Conservation (phyloP, 1,140 invertebrate species). For the Drosophila pallidifrons region DNA sequence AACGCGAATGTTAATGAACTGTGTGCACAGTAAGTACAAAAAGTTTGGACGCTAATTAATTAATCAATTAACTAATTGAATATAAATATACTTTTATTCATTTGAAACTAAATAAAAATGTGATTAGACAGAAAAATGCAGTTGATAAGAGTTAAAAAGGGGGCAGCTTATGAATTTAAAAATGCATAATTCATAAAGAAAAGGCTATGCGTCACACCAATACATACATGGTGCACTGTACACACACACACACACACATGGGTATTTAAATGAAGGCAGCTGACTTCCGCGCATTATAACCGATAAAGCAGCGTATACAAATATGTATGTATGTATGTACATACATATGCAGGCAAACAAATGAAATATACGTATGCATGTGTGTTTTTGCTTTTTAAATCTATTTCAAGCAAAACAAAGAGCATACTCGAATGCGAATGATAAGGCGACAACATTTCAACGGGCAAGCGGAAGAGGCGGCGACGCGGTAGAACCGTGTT, state of each 20-base stretch:
- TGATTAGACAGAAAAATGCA: too few species aligned
- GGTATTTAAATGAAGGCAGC: slow-evolving; percentile 23
- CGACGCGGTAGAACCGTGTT: slow-evolving; percentile 5
- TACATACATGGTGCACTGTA: background rate
- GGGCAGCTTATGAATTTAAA: background rate
- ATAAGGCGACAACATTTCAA: slow-evolving; percentile 38
- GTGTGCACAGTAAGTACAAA: slow-evolving; percentile 2
- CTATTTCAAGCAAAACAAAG: slow-evolving; percentile 47
- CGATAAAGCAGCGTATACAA: slow-evolving; percentile 24
- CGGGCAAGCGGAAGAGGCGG: background rate
- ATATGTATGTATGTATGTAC: background rate
- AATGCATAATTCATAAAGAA: background rate
- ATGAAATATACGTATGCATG: slow-evolving; percentile 14
- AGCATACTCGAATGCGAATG: slow-evolving; percentile 22
- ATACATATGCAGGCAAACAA: slow-evolving; percentile 36
- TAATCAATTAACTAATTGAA: background rate
- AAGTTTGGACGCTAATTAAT: background rate
- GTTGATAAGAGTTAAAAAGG: too few species aligned
- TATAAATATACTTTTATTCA: background rate
- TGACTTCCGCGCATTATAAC: slow-evolving; percentile 41
- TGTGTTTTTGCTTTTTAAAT: slow-evolving; percentile 23
- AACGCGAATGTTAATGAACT: slow-evolving; percentile 46
- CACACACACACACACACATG: background rate
- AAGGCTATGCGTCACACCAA: background rate
- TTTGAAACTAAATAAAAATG: too few species aligned